Conservation (phyloP, 2,113 vertebrate genomes). For the Cettia cetti region DNA sequence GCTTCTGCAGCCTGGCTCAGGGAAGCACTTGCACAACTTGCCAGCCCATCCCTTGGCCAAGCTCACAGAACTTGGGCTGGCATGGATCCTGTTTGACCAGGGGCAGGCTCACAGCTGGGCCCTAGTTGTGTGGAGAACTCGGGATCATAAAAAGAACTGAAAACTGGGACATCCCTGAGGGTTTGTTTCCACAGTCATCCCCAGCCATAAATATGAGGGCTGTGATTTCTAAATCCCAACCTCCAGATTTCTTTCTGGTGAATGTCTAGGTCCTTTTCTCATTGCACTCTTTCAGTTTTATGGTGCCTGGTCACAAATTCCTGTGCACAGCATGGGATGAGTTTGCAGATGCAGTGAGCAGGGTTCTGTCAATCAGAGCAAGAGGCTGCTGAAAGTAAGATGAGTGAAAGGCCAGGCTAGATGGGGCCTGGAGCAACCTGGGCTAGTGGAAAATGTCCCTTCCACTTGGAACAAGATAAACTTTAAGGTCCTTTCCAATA, state of each 20-base stretch:
- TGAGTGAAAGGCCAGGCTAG: not conserved
- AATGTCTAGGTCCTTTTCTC: not conserved
- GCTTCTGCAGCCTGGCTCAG: not conserved
- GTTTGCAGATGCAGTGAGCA: not conserved
- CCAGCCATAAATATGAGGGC: not conserved
- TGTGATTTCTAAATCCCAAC: not conserved
- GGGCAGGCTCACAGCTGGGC: not conserved
- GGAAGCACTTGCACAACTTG: not conserved
- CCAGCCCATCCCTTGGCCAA: not conserved
- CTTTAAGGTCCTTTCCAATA: not conserved
- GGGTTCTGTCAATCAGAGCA: not conserved
- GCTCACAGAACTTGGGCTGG: not conserved
- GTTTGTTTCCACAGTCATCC: not conserved
- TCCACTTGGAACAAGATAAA: fast-evolving
- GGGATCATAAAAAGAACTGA: not conserved
- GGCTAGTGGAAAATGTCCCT: not conserved
- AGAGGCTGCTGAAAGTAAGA: not conserved
- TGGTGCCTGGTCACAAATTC: not conserved
- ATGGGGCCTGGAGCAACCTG: not conserved
- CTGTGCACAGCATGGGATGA: not conserved
- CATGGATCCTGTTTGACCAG: not conserved
- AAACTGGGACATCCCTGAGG: not conserved
- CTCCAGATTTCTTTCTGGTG: not conserved
- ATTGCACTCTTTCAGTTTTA: not conserved
- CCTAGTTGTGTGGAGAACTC: not conserved